phyloP scores from a whole-genome alignment of 2,888 invertebrate genomes.

The Conops quadrifasciatus region DNA sequence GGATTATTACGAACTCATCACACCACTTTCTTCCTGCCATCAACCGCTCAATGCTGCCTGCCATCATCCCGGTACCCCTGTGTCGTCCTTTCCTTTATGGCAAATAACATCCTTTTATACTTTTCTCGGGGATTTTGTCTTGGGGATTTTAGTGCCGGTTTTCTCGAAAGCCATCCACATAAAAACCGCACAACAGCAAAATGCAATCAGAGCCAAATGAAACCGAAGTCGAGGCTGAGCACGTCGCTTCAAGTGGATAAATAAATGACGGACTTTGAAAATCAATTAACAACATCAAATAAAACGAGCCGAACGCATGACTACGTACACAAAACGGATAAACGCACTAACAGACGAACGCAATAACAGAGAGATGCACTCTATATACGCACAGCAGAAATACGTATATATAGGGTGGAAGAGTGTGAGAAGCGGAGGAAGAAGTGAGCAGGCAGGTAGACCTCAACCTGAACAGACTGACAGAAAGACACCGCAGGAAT shows the following conservation, averaged over 20 bases:
- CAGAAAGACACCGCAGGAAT: not conserved
- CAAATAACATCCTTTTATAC: no score
- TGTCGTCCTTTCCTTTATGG: no score
- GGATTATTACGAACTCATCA: no score
- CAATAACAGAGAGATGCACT: constrained; percentile 1
- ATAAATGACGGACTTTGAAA: constrained; percentile 58
- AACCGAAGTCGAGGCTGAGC: constrained; percentile 9
- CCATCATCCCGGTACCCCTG: no score
- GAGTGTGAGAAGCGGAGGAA: no score
- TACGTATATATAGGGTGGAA: no score
- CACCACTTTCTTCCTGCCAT: no score
- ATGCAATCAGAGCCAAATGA: constrained; percentile 33
- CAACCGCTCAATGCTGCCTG: no score
- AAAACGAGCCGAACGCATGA: constrained; percentile 46
- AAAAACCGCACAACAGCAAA: constrained; percentile 34
- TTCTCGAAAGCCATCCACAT: not conserved
- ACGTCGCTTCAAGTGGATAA: constrained; percentile 31
- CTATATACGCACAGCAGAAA: no score
- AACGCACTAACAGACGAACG: constrained; percentile 2
- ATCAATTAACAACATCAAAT: constrained; percentile 66
- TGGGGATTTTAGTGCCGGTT: not conserved
- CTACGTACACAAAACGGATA: constrained; percentile 7
- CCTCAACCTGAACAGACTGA: not conserved
- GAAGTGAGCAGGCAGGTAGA: no score
- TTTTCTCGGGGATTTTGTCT: no score